Evolutionary conservation across 1,140 invertebrate genomes (phyloP), one percentile per base, ranked within the genome.

Genomic region (Drosophila kohkoa): DNA sequence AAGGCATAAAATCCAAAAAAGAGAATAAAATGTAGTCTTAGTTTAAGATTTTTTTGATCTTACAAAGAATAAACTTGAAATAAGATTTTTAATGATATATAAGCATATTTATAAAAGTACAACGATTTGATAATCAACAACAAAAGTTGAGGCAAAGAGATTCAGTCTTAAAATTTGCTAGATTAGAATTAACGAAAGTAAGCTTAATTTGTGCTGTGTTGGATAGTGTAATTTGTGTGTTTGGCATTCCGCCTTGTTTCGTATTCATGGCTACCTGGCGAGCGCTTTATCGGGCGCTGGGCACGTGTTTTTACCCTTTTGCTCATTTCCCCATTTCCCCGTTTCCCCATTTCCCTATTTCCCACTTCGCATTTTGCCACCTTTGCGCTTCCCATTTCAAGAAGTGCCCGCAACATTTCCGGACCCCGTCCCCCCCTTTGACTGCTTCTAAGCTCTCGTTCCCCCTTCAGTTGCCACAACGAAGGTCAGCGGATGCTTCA

Each of bases 231-330:
- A 57, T 67, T 74, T 54, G 32, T 25, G 20, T 51, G 35, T 32
- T 41, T 59, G 45, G 63, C 54, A 46, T 48, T 54, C 10, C 8
- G 32, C 11, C 49, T 64, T 59, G 68, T 58, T 72, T 59, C 32
- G 68, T 45, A 71, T 72, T 71, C 67, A 76, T 76, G 70, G 68
- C 68, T 62, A 76, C 74, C 69, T 76, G 68, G 51, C 63, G 63
- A 38, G 35, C 55, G 60, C 58, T 75, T 75, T 75, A 64, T 75
- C 67, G 67, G 60, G 30, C 55, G 10, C 59, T 49, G 60, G 41
- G 58, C 58, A 63, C 66, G 66, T 63, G 43, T 69, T 62, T 48
- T 60, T 30, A 28, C 51, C 63, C 51, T 54, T 64, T 57, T 13
- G 8, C 15, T 10, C n/a, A 15, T 30, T 49, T 30, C 48, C 3